Percentiles rank a stretch among this genome's conserved stretches.
phyloP scores from a whole-genome alignment of 2,888 invertebrate species.

The Cybosia mesomella region DNA sequence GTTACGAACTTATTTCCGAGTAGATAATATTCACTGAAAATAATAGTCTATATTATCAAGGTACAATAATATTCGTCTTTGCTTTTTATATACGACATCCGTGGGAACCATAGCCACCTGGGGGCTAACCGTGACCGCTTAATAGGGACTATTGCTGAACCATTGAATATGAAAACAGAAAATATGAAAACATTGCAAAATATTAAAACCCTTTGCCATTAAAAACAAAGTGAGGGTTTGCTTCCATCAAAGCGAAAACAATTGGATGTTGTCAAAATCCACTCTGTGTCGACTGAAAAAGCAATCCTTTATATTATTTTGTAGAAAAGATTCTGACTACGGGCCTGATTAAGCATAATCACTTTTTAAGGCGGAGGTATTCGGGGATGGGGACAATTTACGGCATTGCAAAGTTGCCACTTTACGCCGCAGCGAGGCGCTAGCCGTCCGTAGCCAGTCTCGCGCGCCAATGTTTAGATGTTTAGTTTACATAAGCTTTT shows the following conservation, averaged over 20 bases:
- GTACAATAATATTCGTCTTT: background rate
- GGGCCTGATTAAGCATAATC: background rate
- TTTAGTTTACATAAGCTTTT: too few species aligned
- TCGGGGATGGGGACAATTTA: too few species aligned
- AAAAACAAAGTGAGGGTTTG: conserved; percentile 35
- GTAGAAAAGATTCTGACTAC: background rate
- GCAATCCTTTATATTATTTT: background rate
- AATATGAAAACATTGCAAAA: too few species aligned
- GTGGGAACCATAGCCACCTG: conserved; percentile 6
- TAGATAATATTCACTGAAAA: too few species aligned
- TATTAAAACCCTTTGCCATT: conserved; percentile 42
- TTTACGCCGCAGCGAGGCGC: too few species aligned
- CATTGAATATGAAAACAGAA: conserved; percentile 27
- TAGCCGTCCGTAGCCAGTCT: too few species aligned
- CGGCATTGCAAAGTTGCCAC: too few species aligned
- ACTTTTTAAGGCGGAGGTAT: too few species aligned
- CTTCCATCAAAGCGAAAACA: conserved; percentile 4
- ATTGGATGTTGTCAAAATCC: conserved; percentile 8
- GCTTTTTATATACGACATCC: background rate
- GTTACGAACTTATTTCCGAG: too few species aligned
- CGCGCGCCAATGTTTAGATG: too few species aligned
- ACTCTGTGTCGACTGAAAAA: background rate
- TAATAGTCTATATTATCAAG: background rate
- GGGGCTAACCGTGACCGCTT: too few species aligned
- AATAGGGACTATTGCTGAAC: conserved; percentile 1